Evolutionary conservation across 2,113 vertebrate genomes (phyloP).

Genomic region (Chionodraco myersi): DNA sequence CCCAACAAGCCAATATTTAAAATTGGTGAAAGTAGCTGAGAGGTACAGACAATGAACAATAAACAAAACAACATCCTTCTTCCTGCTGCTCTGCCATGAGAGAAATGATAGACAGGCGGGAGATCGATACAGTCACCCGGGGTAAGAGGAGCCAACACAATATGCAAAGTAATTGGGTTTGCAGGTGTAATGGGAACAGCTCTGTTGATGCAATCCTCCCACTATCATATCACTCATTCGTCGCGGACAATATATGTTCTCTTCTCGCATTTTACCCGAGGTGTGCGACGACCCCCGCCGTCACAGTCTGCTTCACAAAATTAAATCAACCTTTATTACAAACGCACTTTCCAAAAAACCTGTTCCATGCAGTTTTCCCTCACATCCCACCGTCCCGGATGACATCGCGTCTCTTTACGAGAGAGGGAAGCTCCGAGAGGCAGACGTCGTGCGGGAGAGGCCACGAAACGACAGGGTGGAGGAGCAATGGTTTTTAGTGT

Average conservation of each 20-base stretch:
- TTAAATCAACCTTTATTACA: slow-evolving; percentile 69
- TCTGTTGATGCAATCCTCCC: slow-evolving; percentile 5
- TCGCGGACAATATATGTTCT: slow-evolving; percentile 38
- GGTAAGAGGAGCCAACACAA: slow-evolving; percentile 18
- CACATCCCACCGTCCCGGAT: slow-evolving; percentile 33
- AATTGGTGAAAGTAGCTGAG: neutral
- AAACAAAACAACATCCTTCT: neutral
- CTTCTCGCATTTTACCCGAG: slow-evolving; percentile 17
- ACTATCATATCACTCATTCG: slow-evolving; percentile 44
- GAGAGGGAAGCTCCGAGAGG: slow-evolving; percentile 41
- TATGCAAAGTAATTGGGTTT: slow-evolving; percentile 37
- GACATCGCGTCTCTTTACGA: slow-evolving; percentile 47
- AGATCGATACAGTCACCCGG: slow-evolving; percentile 19
- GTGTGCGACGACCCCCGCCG: slow-evolving; percentile 27
- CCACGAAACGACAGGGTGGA: slow-evolving; percentile 57
- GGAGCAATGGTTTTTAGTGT: slow-evolving; percentile 53
- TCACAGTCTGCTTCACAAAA: slow-evolving; percentile 44
- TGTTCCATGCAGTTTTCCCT: slow-evolving; percentile 49
- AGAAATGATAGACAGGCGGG: slow-evolving; percentile 7
- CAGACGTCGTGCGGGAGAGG: slow-evolving; percentile 34
- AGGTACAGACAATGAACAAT: slow-evolving; percentile 24
- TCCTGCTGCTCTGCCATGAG: neutral
- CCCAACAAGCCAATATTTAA: slow-evolving; percentile 16
- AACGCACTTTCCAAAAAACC: slow-evolving; percentile 35
- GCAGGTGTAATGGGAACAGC: slow-evolving; percentile 27